A percentile compares a stretch with the other conserved stretches of the same genome.
Conservation (phyloP, 2,888 invertebrate genomes). For the Parnassius orleans region DNA sequence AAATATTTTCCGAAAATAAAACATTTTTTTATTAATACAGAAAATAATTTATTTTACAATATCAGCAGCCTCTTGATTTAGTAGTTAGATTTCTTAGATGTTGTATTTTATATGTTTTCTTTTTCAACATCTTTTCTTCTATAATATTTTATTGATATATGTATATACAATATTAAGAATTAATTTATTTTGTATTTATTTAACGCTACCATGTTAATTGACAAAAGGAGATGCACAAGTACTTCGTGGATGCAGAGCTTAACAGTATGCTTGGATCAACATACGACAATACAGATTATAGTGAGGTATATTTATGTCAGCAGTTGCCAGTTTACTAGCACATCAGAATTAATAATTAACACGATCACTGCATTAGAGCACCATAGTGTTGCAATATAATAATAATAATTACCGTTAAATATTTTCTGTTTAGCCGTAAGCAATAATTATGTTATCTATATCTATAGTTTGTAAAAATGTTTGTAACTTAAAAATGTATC, state of each 20-base stretch:
- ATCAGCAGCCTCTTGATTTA: too few relatives aligned
- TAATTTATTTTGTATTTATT: slow-evolving; percentile 69
- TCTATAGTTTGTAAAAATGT: too few relatives aligned
- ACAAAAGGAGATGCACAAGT: slow-evolving; percentile 88
- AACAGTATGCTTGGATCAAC: slow-evolving; percentile 86
- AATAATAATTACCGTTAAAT: too few relatives aligned
- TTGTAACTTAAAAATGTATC: too few relatives aligned
- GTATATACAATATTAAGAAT: slow-evolving; percentile 43
- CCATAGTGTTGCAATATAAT: slow-evolving; percentile 13
- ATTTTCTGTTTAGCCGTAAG: too few relatives aligned
- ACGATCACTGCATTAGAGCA: slow-evolving; percentile 26
- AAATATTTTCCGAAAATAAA: slow-evolving; percentile 1
- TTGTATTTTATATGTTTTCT: slow-evolving; percentile 19
- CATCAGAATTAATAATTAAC: slow-evolving; percentile 5
- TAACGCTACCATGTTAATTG: slow-evolving; percentile 77
- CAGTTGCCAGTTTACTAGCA: slow-evolving; percentile 15
- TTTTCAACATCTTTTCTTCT: slow-evolving; percentile 10
- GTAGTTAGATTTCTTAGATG: slow-evolving; percentile 1
- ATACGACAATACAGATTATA: slow-evolving; percentile 79
- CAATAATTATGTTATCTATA: too few relatives aligned
- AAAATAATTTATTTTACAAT: too few relatives aligned
- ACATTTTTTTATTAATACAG: not conserved
- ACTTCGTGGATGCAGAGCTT: slow-evolving; percentile 91
- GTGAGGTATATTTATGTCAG: slow-evolving; percentile 58
- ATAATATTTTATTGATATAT: slow-evolving; percentile 30